Base-by-base conservation (phyloP, 2,888 invertebrate species). In the Periphyllus acericola region DNA sequence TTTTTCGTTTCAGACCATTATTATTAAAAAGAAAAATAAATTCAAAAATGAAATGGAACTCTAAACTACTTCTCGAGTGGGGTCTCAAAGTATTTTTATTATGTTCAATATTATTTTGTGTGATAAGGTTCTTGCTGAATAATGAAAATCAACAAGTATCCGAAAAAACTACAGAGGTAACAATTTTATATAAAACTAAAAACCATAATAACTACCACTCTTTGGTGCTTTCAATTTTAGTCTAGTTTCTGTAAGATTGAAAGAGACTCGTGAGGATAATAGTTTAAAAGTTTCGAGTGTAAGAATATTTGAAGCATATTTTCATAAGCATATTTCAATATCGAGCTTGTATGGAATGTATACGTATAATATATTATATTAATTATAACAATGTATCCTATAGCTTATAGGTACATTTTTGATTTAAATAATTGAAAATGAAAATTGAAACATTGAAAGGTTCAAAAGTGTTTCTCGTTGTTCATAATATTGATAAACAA, bases 1-100 rank as follows among this genome's bases (percentile, higher is more conserved):
- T 32, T 66, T 40, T 3, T 75, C 9, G 17, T 84, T 84, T 84
- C 66, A 84, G 84, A 66, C 40, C 60, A 1, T 34, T 84, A 11
- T 34, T 84, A 11, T 60, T 84, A 14, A 40, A 21, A 46, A 66
- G 9, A 21, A 19, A 83, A 60, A 82, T 14, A 32, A 78, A 66
- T n/a, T 60, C 8, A 21, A 9, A 55, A 0, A 11, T n/a, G 2
- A 17, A 83, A 55, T 29, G 21, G 6, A 60, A 36, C 4, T 19
- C 21, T 8, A 74, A 46, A 46, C 3, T 19, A 25, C 32, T n/a
- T 29, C 8, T 74, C 0, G 66, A 19, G 8, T 29, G 40, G 36
- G 1, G 9, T 21, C n/a, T 74, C 34, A 29, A 6, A 21, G 8
- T n/a, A 11, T 25, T 29, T n/a, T 9, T 68, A 25, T 29, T 68